Conservation (phyloP, 2,797 vertebrate genomes). For the Bradypodion ventrale region DNA sequence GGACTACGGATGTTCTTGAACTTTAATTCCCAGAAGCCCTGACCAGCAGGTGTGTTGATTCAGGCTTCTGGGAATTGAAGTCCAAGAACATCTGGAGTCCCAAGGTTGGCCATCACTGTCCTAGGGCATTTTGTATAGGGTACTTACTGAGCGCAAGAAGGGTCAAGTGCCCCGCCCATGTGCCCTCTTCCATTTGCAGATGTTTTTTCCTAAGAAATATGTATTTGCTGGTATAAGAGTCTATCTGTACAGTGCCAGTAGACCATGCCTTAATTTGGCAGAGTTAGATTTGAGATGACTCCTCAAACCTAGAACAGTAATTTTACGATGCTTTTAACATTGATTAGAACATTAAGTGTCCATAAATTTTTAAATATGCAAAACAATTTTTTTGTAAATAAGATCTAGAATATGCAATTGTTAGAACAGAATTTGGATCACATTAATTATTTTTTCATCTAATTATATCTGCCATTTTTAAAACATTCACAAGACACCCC, state of each 20-base stretch:
- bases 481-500: not conserved
- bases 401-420: not conserved
- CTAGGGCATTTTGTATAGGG: not conserved
- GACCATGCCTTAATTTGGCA: not conserved
- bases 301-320: not conserved
- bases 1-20: no score
- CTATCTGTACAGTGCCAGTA: not conserved
- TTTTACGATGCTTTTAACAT: not conserved
- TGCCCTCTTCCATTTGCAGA: not conserved
- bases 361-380: not conserved
- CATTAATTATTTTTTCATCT: not conserved
- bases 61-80: no score
- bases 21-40: no score
- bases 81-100: no score
- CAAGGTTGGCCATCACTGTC: no score
- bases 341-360: not conserved
- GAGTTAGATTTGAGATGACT: no score
- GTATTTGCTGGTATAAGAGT: not conserved
- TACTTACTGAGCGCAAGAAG: not conserved
- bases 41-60: no score
- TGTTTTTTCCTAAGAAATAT: not conserved
- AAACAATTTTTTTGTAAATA: not conserved
- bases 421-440: not conserved
- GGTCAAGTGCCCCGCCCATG: not conserved
- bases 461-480: not conserved